Percentiles rank a stretch among this genome's conserved stretches.
These are phyloP conservation scores for Portunus trituberculatus DNA, from an alignment of 1,140 invertebrate species.

Conservation along the genomic window DNA sequence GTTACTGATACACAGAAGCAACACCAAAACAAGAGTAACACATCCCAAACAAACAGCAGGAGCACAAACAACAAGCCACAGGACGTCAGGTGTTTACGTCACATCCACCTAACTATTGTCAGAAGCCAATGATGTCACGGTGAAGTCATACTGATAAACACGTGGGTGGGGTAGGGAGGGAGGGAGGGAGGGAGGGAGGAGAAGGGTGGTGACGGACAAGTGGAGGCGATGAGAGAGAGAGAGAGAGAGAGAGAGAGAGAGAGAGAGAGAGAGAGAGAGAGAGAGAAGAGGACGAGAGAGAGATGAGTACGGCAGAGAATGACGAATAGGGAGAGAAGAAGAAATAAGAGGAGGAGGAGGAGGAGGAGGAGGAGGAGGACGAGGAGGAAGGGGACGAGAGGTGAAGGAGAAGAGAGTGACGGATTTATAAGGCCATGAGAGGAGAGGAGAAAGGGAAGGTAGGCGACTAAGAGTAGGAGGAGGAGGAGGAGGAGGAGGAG, in stretches of 20 bases:
- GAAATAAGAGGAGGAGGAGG: background rate
- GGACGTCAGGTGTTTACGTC: no score
- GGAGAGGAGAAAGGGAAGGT: background rate
- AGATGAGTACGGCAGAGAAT: background rate
- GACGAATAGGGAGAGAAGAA: background rate
- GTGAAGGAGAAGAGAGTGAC: background rate
- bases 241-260: background rate
- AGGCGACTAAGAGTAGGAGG: background rate
- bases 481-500: background rate
- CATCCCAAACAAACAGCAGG: no score
- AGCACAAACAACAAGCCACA: no score
- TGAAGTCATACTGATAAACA: background rate
- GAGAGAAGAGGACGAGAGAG: background rate
- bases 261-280: conserved; percentile 17
- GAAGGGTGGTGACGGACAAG: background rate
- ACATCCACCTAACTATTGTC: no score
- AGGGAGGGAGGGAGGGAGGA: background rate
- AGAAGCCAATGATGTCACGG: background rate
- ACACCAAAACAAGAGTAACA: no score
- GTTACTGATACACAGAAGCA: no score
- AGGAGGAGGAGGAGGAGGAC: background rate
- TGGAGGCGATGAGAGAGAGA: background rate
- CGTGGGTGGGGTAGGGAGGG: background rate
- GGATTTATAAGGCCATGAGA: no score
- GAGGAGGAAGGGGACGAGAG: background rate